Conservation (phyloP, 2,113 vertebrate genomes). For the Aptenodytes patagonicus region DNA sequence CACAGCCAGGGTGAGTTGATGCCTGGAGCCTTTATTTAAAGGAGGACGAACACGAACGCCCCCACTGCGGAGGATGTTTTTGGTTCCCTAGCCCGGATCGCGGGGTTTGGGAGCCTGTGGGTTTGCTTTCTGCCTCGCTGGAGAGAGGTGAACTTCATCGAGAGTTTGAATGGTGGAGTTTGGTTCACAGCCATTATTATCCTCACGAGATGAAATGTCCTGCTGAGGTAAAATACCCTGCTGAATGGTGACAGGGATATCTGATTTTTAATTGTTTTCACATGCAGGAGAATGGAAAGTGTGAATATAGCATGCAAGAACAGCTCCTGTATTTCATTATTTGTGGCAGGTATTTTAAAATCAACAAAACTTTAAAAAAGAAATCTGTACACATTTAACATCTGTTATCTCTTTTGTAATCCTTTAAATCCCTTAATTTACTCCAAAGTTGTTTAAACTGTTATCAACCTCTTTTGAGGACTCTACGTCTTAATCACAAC, state of each 20-base stretch:
- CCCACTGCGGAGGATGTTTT: fast-evolving
- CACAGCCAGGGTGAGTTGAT: background rate
- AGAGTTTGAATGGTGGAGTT: background rate
- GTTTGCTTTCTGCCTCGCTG: background rate
- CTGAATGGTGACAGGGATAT: background rate
- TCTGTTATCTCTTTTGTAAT: conserved; percentile 58
- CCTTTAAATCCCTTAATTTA: conserved; percentile 56
- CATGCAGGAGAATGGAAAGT: background rate
- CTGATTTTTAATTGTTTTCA: background rate
- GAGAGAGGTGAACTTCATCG: background rate
- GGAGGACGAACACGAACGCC: fast-evolving
- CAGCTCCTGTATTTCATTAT: background rate
- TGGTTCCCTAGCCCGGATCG: fast-evolving
- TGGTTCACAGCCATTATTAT: background rate
- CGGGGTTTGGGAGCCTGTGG: fast-evolving
- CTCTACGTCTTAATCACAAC: conserved; percentile 56
- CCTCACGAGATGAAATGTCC: background rate
- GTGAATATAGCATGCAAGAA: background rate
- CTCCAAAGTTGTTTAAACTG: conserved; percentile 25
- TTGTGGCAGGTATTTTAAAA: conserved; percentile 40
- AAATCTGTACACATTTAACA: conserved; percentile 40
- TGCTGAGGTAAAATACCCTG: background rate
- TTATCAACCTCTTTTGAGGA: conserved; percentile 56
- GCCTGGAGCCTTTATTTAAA: background rate
- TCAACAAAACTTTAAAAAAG: conserved; percentile 10